These are phyloP conservation scores for Myotis lucifugus DNA, from an alignment of 2,113 vertebrate species.

Conservation along the genomic window DNA sequence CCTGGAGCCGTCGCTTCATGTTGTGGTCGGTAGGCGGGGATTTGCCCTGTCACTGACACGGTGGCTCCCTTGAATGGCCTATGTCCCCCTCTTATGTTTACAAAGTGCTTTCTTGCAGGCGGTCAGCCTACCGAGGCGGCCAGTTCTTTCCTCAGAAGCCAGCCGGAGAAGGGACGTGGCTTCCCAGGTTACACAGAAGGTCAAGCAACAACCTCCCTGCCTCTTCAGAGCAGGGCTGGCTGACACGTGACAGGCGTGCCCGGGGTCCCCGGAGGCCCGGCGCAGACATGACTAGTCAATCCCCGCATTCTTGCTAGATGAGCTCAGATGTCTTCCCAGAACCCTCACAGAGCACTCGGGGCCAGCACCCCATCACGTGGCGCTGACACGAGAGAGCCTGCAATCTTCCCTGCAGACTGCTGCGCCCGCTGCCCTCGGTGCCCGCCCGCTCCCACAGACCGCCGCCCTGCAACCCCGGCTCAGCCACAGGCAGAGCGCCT, in stretches of 20 bases:
- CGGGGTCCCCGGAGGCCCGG: no score
- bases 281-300: not conserved
- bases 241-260: not conserved
- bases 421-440: not conserved
- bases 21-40: not conserved
- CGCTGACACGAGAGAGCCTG: not conserved
- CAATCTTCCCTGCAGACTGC: rapidly evolving
- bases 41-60: rapidly evolving
- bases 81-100: not conserved
- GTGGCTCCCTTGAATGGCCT: not conserved
- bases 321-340: not conserved
- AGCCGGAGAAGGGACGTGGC: not conserved
- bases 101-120: not conserved
- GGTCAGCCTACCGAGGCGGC: not conserved
- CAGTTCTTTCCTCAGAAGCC: not conserved
- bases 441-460: not conserved
- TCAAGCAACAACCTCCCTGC: not conserved
- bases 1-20: not conserved
- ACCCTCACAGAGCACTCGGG: not conserved
- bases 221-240: not conserved
- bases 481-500: not conserved
- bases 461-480: not conserved
- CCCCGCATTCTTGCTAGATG: not conserved
- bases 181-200: not conserved
- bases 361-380: not conserved